Evolutionary conservation across 2,113 vertebrate species (phyloP), one percentile per base, ranked within the genome.

Genomic region (Fregata magnificens): DNA sequence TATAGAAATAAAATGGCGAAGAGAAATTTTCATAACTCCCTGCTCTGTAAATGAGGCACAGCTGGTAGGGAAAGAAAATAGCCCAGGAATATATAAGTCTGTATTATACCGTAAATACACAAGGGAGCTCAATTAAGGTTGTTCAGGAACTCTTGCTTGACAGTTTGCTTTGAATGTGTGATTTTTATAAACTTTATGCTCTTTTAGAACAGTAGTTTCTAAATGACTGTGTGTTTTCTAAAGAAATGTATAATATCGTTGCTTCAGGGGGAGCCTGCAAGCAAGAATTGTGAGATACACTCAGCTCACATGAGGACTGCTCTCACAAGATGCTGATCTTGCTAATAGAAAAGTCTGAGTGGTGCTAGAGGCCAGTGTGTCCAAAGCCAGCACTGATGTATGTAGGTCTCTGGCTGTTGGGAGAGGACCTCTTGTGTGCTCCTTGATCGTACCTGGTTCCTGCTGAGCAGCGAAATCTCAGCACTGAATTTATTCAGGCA

Each of bases 151-250:
- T 85, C 53, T 90, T 88, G 14, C 90, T 81, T 95, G 96, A 70
- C 79, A 78, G 55, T 90, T 93, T 74, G 42, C 86, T 90, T 96
- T 90, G 79, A 81, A 80, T 22, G 71, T 90, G 63, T 83, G 90
- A 90, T 88, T 96, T 91, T 92, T 63, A 81, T 86, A 90, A 88
- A 88, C 63, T 31, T 66, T 24, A 45, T 92, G 71, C 28, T 94
- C 90, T 73, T 88, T 88, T 70, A n/a, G 71, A 93, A 42, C 69
- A 44, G 66, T 40, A 8, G 62, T 61, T 93, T 81, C 89, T 88
- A 65, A 94, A 96, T 83, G 55, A 2, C 76, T 82, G 59, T 95
- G 83, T 95, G 56, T 92, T 96, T 95, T 94, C 42, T 70, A 58
- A 88, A 80, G 74, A 10, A 53, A 32, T 3, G 1, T 82, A 2